Conservation (phyloP, 2,888 invertebrate species). For the Cosmia trapezina region DNA sequence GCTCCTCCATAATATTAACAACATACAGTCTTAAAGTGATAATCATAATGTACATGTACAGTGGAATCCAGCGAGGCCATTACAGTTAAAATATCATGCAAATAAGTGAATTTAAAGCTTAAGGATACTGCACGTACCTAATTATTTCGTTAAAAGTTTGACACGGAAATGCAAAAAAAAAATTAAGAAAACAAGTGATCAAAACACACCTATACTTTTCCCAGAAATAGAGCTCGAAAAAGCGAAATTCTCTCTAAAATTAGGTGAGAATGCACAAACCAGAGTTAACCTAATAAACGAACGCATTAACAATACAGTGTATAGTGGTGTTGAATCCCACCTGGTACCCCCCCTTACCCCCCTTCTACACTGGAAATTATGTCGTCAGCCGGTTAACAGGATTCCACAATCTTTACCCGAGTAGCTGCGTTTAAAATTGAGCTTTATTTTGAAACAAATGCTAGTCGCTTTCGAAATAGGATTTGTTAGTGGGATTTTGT, state of each 20-base stretch:
- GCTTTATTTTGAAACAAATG: constrained; percentile 50
- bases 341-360: constrained; percentile 7
- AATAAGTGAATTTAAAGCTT: not conserved
- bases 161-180: not conserved
- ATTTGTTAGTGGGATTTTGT: constrained; percentile 34
- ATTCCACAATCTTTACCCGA: constrained; percentile 60
- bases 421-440: constrained; percentile 48
- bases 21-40: too few species aligned
- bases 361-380: constrained; percentile 49
- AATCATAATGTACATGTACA: too few species aligned
- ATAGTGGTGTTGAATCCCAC: constrained; percentile 29
- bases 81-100: not conserved
- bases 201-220: too few species aligned
- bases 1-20: too few species aligned
- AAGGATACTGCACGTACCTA: too few species aligned
- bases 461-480: constrained; percentile 36
- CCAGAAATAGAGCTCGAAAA: constrained; percentile 22
- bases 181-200: not conserved
- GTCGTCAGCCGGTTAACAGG: constrained; percentile 62
- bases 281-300: constrained; percentile 54
- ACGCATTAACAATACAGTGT: constrained; percentile 57
- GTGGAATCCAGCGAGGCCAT: too few species aligned
- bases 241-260: constrained; percentile 32
- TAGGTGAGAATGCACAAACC: constrained; percentile 53
- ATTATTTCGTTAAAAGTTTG: not conserved